Conservation (phyloP, 2,888 invertebrate species). For the Euspilapteryx auroguttella region DNA sequence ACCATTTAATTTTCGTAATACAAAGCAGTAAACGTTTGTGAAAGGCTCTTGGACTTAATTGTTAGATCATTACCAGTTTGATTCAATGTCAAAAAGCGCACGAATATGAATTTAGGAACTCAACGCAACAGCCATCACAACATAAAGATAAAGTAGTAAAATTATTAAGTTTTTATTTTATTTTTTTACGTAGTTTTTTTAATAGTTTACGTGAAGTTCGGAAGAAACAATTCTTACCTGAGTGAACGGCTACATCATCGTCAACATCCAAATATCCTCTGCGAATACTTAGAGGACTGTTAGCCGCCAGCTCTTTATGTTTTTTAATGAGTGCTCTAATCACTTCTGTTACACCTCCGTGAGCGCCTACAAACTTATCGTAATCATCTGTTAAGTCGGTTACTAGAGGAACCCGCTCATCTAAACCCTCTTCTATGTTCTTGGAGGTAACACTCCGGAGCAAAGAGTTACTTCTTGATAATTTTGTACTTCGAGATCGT, state of each 20-base stretch:
- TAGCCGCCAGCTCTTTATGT: constrained; percentile 39
- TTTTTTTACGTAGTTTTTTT: too few relatives aligned
- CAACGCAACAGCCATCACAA: too few relatives aligned
- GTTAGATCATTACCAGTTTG: too few relatives aligned
- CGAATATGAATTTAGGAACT: too few relatives aligned
- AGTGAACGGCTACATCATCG: constrained; percentile 72
- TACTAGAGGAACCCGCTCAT: constrained; percentile 31
- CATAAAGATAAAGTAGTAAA: too few relatives aligned
- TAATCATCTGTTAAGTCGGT: constrained; percentile 41
- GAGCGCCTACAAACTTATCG: constrained; percentile 34
- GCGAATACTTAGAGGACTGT: constrained; percentile 45
- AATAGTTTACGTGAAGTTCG: too few relatives aligned
- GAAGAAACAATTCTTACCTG: constrained; percentile 67
- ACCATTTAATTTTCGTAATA: too few relatives aligned
- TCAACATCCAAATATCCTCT: constrained; percentile 61
- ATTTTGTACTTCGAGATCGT: constrained; percentile 72
- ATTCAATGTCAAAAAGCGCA: too few relatives aligned
- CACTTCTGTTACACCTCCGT: constrained; percentile 42
- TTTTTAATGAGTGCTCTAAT: constrained; percentile 48
- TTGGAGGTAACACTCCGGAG: constrained; percentile 59
- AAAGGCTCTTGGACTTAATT: too few relatives aligned
- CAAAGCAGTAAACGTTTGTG: too few relatives aligned
- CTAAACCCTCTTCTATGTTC: constrained; percentile 45
- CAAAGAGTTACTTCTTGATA: constrained; percentile 68
- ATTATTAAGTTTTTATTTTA: too few relatives aligned